Percentiles rank a stretch among this genome's conserved stretches.
Evolutionary conservation across 2,797 vertebrate species (phyloP).

Genomic region (Aldrovandia affinis): DNA sequence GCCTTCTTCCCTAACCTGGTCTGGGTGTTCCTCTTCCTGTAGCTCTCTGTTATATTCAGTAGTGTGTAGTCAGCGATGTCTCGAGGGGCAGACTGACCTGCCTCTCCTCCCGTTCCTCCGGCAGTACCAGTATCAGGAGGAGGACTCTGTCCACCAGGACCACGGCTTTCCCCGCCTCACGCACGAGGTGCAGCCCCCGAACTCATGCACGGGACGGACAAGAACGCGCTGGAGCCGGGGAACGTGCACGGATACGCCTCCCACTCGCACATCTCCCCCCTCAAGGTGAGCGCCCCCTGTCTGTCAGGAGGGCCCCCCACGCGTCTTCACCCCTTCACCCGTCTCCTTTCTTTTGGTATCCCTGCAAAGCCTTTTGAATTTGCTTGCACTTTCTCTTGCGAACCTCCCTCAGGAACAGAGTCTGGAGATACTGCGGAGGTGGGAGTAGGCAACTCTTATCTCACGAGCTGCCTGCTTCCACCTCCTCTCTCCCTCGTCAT

Average conservation of each 20-base stretch:
- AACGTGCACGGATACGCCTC: constrained; percentile 81
- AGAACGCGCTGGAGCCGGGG: constrained; percentile 81
- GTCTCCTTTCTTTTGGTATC: not conserved
- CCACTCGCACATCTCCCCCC: constrained; percentile 79
- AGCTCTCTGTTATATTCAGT: too few species aligned
- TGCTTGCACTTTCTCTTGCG: too few species aligned
- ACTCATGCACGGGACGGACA: constrained; percentile 79
- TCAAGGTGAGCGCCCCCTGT: constrained; percentile 69
- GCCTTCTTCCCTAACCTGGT: too few species aligned
- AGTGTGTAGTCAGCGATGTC: too few species aligned
- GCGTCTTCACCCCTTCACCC: not conserved
- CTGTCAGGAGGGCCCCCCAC: too few species aligned
- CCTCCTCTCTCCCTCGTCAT: too few species aligned
- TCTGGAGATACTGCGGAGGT: too few species aligned
- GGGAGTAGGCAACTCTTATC: too few species aligned
- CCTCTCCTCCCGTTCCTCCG: constrained; percentile 28
- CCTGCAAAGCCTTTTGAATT: not conserved
- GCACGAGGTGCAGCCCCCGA: constrained; percentile 79
- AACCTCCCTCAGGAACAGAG: too few species aligned
- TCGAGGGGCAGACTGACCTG: not conserved
- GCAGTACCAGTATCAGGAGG: constrained; percentile 84
- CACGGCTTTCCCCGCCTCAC: constrained; percentile 81
- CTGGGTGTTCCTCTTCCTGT: too few species aligned
- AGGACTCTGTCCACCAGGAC: constrained; percentile 73
- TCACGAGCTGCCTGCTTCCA: too few species aligned